Evolutionary conservation across 2,113 vertebrate genomes (phyloP).

Genomic region (Amblyopsis rosae): DNA sequence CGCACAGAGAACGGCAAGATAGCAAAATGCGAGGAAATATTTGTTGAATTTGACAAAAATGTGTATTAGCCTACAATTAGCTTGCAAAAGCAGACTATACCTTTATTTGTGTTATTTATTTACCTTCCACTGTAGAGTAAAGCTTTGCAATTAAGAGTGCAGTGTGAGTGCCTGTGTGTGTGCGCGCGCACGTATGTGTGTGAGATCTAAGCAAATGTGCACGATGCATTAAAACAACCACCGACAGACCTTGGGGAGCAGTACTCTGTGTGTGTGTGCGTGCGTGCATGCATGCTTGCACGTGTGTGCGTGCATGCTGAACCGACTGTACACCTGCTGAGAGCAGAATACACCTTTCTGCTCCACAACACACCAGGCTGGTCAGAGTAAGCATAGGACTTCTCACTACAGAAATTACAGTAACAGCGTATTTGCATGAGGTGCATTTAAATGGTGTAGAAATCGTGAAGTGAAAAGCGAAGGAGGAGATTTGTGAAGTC

Average conservation of each 20-base stretch:
- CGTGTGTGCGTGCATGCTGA: conserved; percentile 4
- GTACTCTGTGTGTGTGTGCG: conserved; percentile 6
- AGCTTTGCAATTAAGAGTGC: too few relatives aligned
- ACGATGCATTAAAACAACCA: conserved; percentile 35
- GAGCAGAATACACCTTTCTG: conserved; percentile 7
- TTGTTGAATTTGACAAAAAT: too few relatives aligned
- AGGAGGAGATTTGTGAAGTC: neutral
- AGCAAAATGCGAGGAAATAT: too few relatives aligned
- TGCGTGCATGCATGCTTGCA: neutral
- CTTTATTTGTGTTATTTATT: too few relatives aligned
- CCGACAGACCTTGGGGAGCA: conserved; percentile 32
- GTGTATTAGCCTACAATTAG: too few relatives aligned
- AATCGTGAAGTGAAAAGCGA: neutral
- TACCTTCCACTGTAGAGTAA: too few relatives aligned
- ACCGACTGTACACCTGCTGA: conserved; percentile 27
- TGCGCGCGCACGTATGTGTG: neutral
- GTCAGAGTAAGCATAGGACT: too few relatives aligned
- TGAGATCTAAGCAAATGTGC: neutral
- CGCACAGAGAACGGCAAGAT: too few relatives aligned
- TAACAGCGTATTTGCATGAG: too few relatives aligned
- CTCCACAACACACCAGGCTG: too few relatives aligned
- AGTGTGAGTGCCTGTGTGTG: neutral
- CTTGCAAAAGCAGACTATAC: too few relatives aligned
- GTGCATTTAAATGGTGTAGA: neutral
- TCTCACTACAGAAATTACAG: too few relatives aligned